Evolutionary conservation across 2,888 invertebrate species (phyloP), one percentile per base, ranked within the genome.

Genomic region (Rhingia campestris): DNA sequence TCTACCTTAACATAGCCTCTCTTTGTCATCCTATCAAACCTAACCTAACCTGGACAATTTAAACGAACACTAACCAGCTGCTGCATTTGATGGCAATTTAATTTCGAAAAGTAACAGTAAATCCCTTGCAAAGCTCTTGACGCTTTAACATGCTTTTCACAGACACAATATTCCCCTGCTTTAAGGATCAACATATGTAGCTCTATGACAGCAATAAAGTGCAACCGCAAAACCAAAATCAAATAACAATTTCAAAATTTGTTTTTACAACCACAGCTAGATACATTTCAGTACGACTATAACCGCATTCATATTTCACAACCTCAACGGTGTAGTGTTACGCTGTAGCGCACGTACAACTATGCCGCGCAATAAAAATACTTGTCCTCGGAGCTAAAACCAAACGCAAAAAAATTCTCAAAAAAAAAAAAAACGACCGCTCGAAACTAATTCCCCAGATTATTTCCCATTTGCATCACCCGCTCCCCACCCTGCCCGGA

Each of bases 361-460:
- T 54, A 37, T 53, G 22, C 22, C 30, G 45, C 10, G 53, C 45
- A 63, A 45, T 63, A 63, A 72, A 33, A 54, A 54, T 53, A 53
- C 43, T 30, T 53, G 63, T 73, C 37, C 63, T 47, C 45, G 4
- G 9, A n/a, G 32, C 32, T 7, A 37, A 39, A 32, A 39, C 39
- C 6, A 35, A 41, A 9, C 39, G 22, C 22, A 22, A 22, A 22
- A 22, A 22, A 22, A 22, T 22, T 47, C 22, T 7, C 6, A 70
- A 39, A 49, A 41, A 58, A 43, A n/a, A 14, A 22, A 43, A 45
- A 9, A 45, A 12, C 12, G 9, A 9, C 9, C 49, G 37, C 37
- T n/a, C 6, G 43, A 73, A 63, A 73, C 73, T 73, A 63, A 73
- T 73, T 63, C 63, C 45, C 63, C 10, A 73, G 73, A 73, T 73